Conservation (phyloP, 2,888 invertebrate species). For the Cataglyphis cursor region DNA sequence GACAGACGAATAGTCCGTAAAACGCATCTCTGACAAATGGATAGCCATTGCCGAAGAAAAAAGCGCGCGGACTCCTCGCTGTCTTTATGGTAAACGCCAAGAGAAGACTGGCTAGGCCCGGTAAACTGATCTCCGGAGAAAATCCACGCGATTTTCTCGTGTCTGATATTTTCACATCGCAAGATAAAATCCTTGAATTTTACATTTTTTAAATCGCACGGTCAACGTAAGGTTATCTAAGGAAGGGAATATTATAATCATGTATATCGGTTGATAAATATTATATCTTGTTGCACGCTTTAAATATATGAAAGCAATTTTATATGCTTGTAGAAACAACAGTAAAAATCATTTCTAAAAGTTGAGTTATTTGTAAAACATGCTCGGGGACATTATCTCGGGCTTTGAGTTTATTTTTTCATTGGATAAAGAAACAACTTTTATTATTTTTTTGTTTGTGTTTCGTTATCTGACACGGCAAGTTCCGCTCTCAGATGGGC, state of each 20-base stretch:
- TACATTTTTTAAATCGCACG: slow-evolving; percentile 7
- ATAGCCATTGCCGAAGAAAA: slow-evolving; percentile 56
- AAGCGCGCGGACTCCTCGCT: slow-evolving; percentile 26
- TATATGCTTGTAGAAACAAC: not conserved
- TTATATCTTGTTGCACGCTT: not conserved
- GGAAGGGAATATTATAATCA: not conserved
- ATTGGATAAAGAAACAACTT: not conserved
- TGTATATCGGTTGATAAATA: not conserved
- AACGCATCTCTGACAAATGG: slow-evolving; percentile 62
- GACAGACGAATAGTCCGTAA: slow-evolving; percentile 57
- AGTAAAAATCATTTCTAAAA: slow-evolving; percentile 25
- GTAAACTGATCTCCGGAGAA: slow-evolving; percentile 43
- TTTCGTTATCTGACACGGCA: slow-evolving; percentile 23
- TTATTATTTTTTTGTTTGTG: slow-evolving; percentile 9
- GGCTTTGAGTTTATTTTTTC: slow-evolving; percentile 2
- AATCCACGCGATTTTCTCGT: slow-evolving; percentile 34
- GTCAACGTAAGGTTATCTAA: slow-evolving; percentile 12
- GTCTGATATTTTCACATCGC: slow-evolving; percentile 17
- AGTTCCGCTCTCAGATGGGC: slow-evolving; percentile 25
- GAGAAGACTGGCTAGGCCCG: slow-evolving; percentile 29
- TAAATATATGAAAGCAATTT: slow-evolving; percentile 8
- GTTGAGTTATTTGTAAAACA: slow-evolving; percentile 16
- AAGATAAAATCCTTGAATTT: slow-evolving; percentile 7
- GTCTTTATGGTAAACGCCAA: slow-evolving; percentile 51
- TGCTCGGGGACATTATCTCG: slow-evolving; percentile 10